Base-by-base conservation (phyloP, 1,140 invertebrate species). In the Drosophila cardini region DNA sequence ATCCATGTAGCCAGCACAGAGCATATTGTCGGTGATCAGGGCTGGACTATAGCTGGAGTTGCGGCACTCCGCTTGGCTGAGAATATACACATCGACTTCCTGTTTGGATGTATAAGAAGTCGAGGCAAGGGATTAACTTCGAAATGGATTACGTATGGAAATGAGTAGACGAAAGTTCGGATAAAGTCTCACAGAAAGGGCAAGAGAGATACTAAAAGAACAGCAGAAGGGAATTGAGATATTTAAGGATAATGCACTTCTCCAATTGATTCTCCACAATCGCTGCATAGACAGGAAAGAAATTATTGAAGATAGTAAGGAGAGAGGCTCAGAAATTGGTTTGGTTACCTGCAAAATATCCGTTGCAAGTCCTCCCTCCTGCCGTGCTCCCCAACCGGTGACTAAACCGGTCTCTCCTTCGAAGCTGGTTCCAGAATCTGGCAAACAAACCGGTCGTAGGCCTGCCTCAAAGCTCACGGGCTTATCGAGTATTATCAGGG, bases 381-480 rank as follows among this genome's bases (percentile, higher is more conserved):
- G 85, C 2, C 93, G 93, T 4, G 95, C 94, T 10, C 96, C 96
- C 96, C 96, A 97, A 9, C 96, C 96, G 3, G 95, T 94, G 2
- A 96, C 95, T 0, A 94, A 93, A 0, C 93, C 90, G 53, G 65
- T 46, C 13, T 90, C 76, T 4, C n/a, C 94, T 91, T 58, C 93
- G 91, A 50, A 96, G 94, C 43, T 94, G 93, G 77, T 95, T 94
- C 78, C 94, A 91, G 45, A 91, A 77, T 93, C 92, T 0, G 96
- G 96, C 46, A 97, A 91, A 79, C 96, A 97, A 9, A 95, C 95
- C 2, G 96, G 95, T 79, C 94, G 93, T 13, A 96, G 92, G 4
- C 93, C 83, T 10, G 94, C 94, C 38, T 95, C 93, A 5, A 94
- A 92, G 21, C 75, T 72, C 1, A 97, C 93, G 0, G 95, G 93